These are phyloP conservation scores for Orchestia grillus DNA, from an alignment of 1,140 invertebrate genomes.

Conservation along the genomic window DNA sequence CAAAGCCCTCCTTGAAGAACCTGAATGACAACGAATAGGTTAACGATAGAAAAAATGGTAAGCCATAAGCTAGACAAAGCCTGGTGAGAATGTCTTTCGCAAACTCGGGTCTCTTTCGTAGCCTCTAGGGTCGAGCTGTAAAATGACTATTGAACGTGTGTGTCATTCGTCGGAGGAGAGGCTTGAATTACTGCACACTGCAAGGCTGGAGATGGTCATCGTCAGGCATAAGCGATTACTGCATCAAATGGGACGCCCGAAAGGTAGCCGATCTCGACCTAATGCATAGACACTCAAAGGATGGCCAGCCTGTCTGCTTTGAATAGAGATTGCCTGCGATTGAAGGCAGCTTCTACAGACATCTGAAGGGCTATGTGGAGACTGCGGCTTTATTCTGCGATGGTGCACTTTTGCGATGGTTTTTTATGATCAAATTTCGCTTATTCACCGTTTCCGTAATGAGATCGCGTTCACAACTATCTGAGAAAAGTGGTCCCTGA, in stretches of 20 bases:
- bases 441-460: neutral
- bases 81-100: neutral
- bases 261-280: neutral
- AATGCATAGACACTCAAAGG: neutral
- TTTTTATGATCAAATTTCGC: neutral
- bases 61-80: neutral
- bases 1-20: neutral
- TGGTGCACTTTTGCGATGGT: neutral
- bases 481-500: neutral
- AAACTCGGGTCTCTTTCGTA: neutral
- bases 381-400: neutral
- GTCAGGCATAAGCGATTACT: neutral
- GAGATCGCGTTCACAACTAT: neutral
- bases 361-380: neutral
- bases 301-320: neutral
- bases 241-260: neutral
- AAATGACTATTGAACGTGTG: neutral
- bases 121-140: neutral
- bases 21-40: neutral
- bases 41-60: neutral
- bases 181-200: neutral
- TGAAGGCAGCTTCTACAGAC: neutral
- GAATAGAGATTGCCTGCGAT: slow-evolving; percentile 7
- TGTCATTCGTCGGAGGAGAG: neutral
- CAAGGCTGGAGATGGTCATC: neutral